Base-by-base conservation (phyloP, 2,797 vertebrate species). In the Merluccius polli region DNA sequence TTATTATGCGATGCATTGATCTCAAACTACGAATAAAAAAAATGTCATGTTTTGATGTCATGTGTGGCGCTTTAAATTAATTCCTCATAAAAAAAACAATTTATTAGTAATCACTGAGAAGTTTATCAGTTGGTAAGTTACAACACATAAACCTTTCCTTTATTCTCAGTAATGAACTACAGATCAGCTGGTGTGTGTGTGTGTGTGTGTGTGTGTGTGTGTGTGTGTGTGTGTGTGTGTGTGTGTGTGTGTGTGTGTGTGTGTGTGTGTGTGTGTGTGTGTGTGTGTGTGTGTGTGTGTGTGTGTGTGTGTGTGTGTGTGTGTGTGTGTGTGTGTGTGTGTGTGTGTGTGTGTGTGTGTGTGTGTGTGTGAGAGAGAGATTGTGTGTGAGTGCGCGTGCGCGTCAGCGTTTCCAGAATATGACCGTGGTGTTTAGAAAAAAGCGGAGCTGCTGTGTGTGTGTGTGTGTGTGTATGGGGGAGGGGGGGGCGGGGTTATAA, bases 221-320 rank as follows among this genome's bases (percentile, higher is more conserved):
- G 38, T 41, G 38, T 41, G 38, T 41, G 38, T 41, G 38, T 41
- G 38, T 41, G 38, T 41, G 38, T 41, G 38, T 41, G 38, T 41
- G 38, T 41, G 38, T 41, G 38, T 41, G 38, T 41, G 35, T 71
- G 70, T 13, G 10, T 72, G 35, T 72, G 35, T 72, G n/a, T 29
- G 30, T 52, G 18, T 13, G 75, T 36, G 36, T 18, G 48, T 29
- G 48, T 41, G 70, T 27, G 70, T 67, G 44, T 63, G 36, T 36
- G n/a, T 68, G 32, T 67, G 31, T 21, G 32, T 33, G 68, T 33
- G 21, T 69, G 38, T 76, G 41, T 71, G 30, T 77, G 77, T 33
- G 48, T 21, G 30, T 13, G 24, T 21, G 71, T 72, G 30, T 52
- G 44, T 48, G 32, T 76, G 30, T 36, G 32, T 33, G 3, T 59